Evolutionary conservation across 2,113 vertebrate species (phyloP), one percentile per base, ranked within the genome.

Genomic region (Chamaea fasciata): DNA sequence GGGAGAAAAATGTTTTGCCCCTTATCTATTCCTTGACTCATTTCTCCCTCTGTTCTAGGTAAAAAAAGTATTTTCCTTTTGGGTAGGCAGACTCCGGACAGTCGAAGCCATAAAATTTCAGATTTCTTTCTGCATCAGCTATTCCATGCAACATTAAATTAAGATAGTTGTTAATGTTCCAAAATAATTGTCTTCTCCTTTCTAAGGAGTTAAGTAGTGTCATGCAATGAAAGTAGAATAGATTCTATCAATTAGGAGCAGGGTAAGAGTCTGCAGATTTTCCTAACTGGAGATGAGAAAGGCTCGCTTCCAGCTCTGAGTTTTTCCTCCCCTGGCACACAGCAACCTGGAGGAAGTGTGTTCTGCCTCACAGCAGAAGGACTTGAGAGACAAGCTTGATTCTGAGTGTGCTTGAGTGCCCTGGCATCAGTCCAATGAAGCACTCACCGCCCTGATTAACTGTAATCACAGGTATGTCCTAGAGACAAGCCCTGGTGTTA

Each of bases 241-340:
- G 91, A 94, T 97, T 96, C 94, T 92, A 94, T 97, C 97, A 97
- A 96, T 96, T 94, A 96, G 83, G 78, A 77, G 81, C 88, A 91
- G 95, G 93, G 92, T 77, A 94, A 94, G 78, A 90, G 24, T 75
- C 41, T 55, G 77, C 83, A 81, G 90, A 27, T 78, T 94, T 65
- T 94, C 87, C 69, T 74, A 60, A 85, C 68, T 83, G 60, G 65
- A 52, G 78, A 53, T 30, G 31, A 74, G 69, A 76, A 73, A 65
- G n/a, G 42, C 50, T 87, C 56, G 6, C 10, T 78, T 41, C 9
- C 64, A 87, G 77, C 46, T 56, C 13, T 33, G 47, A 81, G 27
- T 30, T 13, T 39, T 50, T 7, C 9, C 59, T 65, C 22, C 63
- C 52, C 47, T 37, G 21, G 50, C 50, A 62, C 57, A 35, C 81